Evolutionary conservation across 2,113 vertebrate genomes (phyloP).

Genomic region (Xenus cinereus): DNA sequence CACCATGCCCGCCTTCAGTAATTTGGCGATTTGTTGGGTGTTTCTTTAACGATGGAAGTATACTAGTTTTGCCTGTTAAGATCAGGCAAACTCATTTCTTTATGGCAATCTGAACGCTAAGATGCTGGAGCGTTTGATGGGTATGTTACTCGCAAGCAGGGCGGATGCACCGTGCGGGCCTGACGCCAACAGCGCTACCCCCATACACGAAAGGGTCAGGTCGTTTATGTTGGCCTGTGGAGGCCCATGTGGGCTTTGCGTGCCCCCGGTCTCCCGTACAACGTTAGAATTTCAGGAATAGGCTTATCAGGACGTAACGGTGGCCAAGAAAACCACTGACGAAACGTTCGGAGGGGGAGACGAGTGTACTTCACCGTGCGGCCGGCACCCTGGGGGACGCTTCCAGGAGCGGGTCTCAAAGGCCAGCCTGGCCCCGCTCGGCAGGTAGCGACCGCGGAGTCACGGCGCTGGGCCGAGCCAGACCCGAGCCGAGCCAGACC

Average conservation of each 20-base stretch:
- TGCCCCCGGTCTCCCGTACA: accelerated
- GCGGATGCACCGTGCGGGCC: accelerated
- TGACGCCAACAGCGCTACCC: accelerated
- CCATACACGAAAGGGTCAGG: accelerated
- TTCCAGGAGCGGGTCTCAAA: too few relatives aligned
- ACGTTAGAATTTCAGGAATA: neutral
- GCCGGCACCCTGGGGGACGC: neutral
- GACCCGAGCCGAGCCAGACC: too few relatives aligned
- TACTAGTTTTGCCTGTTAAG: neutral
- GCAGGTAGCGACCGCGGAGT: neutral
- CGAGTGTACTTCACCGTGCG: accelerated
- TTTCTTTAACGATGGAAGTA: neutral
- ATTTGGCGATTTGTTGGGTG: neutral
- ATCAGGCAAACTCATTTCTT: neutral
- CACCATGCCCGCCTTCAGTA: neutral
- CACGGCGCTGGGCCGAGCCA: neutral
- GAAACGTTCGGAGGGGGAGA: neutral
- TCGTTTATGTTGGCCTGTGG: accelerated
- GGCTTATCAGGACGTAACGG: accelerated
- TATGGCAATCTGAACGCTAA: neutral
- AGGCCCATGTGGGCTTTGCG: neutral
- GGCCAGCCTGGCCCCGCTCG: too few relatives aligned
- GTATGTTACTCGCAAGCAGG: accelerated
- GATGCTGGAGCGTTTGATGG: neutral
- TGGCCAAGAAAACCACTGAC: neutral